Percentiles rank a stretch among this genome's conserved stretches.
These are phyloP conservation scores for Euthynnus affinis DNA, from an alignment of 2,797 vertebrate species.

Conservation along the genomic window DNA sequence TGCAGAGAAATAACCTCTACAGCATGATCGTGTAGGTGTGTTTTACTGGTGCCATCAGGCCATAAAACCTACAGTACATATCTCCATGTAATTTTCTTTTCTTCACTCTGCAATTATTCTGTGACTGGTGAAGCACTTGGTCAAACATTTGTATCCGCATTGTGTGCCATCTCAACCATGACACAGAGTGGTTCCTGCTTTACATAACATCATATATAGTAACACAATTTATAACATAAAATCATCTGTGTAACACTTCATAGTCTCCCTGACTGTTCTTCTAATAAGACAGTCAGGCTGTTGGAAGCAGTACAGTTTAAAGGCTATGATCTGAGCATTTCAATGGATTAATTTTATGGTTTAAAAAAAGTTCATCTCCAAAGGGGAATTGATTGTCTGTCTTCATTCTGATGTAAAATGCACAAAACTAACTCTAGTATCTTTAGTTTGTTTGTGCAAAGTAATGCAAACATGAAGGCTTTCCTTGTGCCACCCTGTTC, in stretches of 20 bases:
- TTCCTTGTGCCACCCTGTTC: constrained; percentile 54
- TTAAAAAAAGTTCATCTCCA: not conserved
- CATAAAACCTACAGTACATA: not conserved
- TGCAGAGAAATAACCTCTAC: not conserved
- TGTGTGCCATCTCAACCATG: not conserved
- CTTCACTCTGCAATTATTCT: not conserved
- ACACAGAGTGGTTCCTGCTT: not conserved
- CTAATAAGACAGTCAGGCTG: not conserved
- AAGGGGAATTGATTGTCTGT: not conserved
- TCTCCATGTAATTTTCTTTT: not conserved
- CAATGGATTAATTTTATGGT: constrained; percentile 14
- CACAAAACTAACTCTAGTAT: not conserved
- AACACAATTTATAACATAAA: constrained; percentile 3
- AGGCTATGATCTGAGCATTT: not conserved
- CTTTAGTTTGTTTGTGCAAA: constrained; percentile 16
- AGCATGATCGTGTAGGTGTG: not conserved
- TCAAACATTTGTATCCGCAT: not conserved
- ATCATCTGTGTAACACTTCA: not conserved
- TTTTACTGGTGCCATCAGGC: constrained; percentile 1
- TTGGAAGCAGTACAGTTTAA: constrained; percentile 3
- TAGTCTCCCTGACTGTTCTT: not conserved
- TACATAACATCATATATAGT: constrained; percentile 1
- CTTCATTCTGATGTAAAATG: constrained; percentile 8
- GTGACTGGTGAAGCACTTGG: not conserved
- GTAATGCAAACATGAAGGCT: constrained; percentile 46